Evolutionary conservation across 2,888 invertebrate genomes (phyloP).

Genomic region (Lochmaea crataegi): DNA sequence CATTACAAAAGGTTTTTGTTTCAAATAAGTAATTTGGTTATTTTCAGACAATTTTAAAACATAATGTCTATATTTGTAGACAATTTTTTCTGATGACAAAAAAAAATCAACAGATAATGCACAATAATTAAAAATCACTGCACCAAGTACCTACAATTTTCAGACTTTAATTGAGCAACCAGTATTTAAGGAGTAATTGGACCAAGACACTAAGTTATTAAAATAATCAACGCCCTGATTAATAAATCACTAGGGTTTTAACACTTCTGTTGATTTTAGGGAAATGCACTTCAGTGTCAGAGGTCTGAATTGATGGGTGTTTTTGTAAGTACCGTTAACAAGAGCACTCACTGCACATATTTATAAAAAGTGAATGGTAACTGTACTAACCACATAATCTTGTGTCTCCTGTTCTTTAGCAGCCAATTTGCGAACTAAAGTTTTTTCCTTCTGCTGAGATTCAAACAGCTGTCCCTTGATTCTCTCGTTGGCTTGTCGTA

Average conservation of each 20-base stretch:
- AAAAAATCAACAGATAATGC: slow-evolving; percentile 20
- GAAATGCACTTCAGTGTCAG: slow-evolving; percentile 32
- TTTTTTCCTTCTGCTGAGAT: slow-evolving; percentile 90
- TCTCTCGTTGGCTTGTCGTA: slow-evolving; percentile 83
- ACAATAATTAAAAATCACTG: slow-evolving; percentile 29
- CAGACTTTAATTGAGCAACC: slow-evolving; percentile 15
- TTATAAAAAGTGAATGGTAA: slow-evolving; percentile 55
- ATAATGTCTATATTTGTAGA: neutral
- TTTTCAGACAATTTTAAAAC: neutral
- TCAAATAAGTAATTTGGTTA: neutral
- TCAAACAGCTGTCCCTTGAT: slow-evolving; percentile 85
- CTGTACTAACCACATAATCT: slow-evolving; percentile 88
- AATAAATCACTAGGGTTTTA: slow-evolving; percentile 21
- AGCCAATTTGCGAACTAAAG: slow-evolving; percentile 90
- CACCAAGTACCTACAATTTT: slow-evolving; percentile 14
- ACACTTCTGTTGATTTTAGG: slow-evolving; percentile 30
- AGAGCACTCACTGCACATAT: slow-evolving; percentile 48
- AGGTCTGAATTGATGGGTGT: slow-evolving; percentile 28
- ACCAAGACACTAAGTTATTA: slow-evolving; percentile 32
- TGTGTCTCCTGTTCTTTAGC: slow-evolving; percentile 97
- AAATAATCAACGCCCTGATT: slow-evolving; percentile 26
- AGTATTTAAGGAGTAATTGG: neutral
- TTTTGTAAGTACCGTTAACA: slow-evolving; percentile 34
- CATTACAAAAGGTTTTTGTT: neutral
- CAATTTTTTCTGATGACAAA: neutral